Evolutionary conservation across 92 coral and sea anemone species (phyloP).

Genomic region (Pocillopora grandis): DNA sequence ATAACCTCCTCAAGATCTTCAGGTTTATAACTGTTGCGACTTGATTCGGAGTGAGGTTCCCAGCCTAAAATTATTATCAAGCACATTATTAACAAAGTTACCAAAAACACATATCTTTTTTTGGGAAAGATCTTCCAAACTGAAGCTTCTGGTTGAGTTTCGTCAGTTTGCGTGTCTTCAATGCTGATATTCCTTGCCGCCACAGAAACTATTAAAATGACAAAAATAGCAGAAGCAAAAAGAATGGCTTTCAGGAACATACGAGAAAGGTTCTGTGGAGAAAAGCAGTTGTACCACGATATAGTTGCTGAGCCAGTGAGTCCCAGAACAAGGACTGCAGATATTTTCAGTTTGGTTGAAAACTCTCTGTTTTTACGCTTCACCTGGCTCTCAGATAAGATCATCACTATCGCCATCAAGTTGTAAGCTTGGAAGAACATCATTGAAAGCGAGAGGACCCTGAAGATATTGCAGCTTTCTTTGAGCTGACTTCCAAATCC

Average conservation of each 20-base stretch:
- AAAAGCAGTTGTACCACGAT: not conserved
- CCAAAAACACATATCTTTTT: too few species aligned
- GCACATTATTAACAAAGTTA: too few species aligned
- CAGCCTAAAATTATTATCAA: too few species aligned
- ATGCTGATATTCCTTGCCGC: not conserved
- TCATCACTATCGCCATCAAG: not conserved
- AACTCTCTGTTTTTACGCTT: not conserved
- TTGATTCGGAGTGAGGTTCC: too few species aligned
- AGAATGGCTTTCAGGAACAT: not conserved
- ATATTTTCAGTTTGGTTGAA: not conserved
- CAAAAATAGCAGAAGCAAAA: not conserved
- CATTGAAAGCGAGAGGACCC: not conserved
- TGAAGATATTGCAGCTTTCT: conserved; percentile 1
- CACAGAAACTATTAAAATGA: not conserved
- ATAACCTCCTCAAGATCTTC: too few species aligned
- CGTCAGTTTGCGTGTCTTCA: not conserved
- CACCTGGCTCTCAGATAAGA: not conserved
- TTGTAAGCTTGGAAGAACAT: not conserved
- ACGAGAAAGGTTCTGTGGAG: not conserved
- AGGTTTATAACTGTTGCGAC: too few species aligned
- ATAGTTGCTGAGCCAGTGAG: not conserved
- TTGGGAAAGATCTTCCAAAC: too few species aligned
- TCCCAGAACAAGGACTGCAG: not conserved
- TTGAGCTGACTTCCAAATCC: not conserved
- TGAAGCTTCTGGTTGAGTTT: too few species aligned